Evolutionary conservation across 2,888 invertebrate genomes (phyloP), one percentile per base, ranked within the genome.

Genomic region (Lasioglossum vierecki): DNA sequence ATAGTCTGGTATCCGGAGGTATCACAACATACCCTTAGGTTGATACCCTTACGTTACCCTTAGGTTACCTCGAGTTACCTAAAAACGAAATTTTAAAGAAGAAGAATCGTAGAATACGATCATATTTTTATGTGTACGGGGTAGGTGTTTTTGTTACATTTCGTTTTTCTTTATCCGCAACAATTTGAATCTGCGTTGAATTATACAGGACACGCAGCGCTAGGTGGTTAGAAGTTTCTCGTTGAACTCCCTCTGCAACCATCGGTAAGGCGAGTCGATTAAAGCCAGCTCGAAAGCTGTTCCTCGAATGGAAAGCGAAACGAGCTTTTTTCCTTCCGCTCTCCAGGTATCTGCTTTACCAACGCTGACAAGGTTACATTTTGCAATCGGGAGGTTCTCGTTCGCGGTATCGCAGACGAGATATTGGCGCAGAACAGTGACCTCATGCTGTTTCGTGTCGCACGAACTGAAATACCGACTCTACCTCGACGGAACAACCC

Each of bases 321-420:
- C 74, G 84, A 84, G 82, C 77, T 73, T 18, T 49, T 4, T 15
- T 80, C 13, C 2, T 26, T 26, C 66, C 76, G 22, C 66, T 49
- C 66, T 30, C 30, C 26, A 73, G 86, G 18, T n/a, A 79, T 53
- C 90, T 90, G 79, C 84, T n/a, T 90, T 90, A 90, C 80, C 90
- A 81, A 80, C 90, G 11, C 86, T 22, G 83, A 82, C 72, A 81
- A 82, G 68, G 18, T 41, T 2, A 39, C 22, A n/a, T n/a, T 39
- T 70, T 22, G 68, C 68, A 39, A n/a, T 70, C 11, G 9, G 63
- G 2, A 66, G 9, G 53, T 11, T 8, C 22, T 39, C 41, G 63
- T 68, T 18, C 39, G 9, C 44, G 4, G 3, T 39, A 39, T 39
- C 18, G 18, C 49, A 18, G 49, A 49, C 49, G 18, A 6, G 49